phyloP scores from a whole-genome alignment of 2,888 invertebrate species.

The Leptinotarsa juncta region DNA sequence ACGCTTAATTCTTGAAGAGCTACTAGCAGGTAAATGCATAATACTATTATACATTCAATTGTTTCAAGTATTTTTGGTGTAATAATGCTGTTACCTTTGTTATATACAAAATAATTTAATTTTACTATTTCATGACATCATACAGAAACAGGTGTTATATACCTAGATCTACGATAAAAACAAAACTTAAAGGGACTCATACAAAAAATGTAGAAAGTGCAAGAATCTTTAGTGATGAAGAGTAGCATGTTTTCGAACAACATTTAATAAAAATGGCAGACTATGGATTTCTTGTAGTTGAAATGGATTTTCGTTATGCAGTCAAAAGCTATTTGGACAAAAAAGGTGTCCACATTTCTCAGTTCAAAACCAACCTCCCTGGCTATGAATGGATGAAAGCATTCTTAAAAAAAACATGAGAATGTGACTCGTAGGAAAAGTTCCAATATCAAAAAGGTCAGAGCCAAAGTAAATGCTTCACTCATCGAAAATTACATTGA shows the following conservation, averaged over 20 bases:
- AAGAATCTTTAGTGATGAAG: not conserved
- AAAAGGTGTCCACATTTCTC: not conserved
- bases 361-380: slow-evolving; percentile 15
- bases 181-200: not conserved
- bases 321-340: slow-evolving; percentile 7
- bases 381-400: slow-evolving; percentile 19
- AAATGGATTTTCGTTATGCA: slow-evolving; percentile 4
- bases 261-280: slow-evolving; percentile 11
- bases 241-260: slow-evolving; percentile 4
- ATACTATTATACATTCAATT: too few relatives aligned
- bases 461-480: slow-evolving; percentile 9
- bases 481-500: slow-evolving; percentile 28
- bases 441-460: slow-evolving; percentile 18
- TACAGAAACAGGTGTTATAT: too few relatives aligned
- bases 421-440: slow-evolving; percentile 7
- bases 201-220: not conserved
- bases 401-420: not conserved
- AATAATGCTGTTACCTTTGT: too few relatives aligned
- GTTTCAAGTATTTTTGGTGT: too few relatives aligned
- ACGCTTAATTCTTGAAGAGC: too few relatives aligned
- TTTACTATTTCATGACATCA: too few relatives aligned
- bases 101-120: too few relatives aligned
- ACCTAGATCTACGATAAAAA: slow-evolving; percentile 17
- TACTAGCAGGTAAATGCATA: too few relatives aligned
- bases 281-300: slow-evolving; percentile 9